Conservation (phyloP, 2,888 invertebrate genomes). For the Beris chalybata region DNA sequence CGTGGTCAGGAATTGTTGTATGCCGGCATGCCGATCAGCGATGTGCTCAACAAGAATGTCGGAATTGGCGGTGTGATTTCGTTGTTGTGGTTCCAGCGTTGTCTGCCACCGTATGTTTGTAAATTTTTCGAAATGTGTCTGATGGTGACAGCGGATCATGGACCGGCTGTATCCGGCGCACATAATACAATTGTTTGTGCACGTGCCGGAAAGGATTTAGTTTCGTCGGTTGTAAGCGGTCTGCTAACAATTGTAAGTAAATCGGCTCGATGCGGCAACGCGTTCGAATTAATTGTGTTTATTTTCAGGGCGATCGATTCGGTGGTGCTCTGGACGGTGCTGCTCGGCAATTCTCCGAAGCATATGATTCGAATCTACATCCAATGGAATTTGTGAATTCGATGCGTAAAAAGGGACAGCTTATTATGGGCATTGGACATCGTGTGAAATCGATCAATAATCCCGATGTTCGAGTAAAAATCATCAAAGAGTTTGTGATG, state of each 20-base stretch:
- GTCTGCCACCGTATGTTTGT: slow-evolving; percentile 89
- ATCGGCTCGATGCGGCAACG: not conserved
- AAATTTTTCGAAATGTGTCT: slow-evolving; percentile 99
- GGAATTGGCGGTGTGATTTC: slow-evolving; percentile 98
- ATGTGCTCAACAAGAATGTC: slow-evolving; percentile 89
- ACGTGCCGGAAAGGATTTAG: slow-evolving; percentile 94
- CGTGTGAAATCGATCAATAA: slow-evolving; percentile 92
- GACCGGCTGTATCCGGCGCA: slow-evolving; percentile 97
- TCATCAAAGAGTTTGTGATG: slow-evolving; percentile 93
- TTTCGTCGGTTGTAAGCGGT: slow-evolving; percentile 94
- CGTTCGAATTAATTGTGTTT: not conserved
- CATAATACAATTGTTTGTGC: slow-evolving; percentile 99
- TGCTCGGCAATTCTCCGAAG: slow-evolving; percentile 94
- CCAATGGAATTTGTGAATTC: slow-evolving; percentile 99
- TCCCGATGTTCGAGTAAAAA: slow-evolving; percentile 96
- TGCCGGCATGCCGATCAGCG: slow-evolving; percentile 89
- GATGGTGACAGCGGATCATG: slow-evolving; percentile 98
- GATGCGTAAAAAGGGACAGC: slow-evolving; percentile 94
- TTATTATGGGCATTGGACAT: slow-evolving; percentile 99
- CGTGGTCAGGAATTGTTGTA: slow-evolving; percentile 95
- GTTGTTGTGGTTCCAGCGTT: slow-evolving; percentile 97
- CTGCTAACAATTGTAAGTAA: slow-evolving; percentile 89
- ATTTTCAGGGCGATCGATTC: slow-evolving; percentile 87
- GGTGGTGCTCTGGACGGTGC: slow-evolving; percentile 99
- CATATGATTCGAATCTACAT: slow-evolving; percentile 89